Base-by-base conservation (phyloP, 2,113 vertebrate genomes). In the Indicator maculatus region DNA sequence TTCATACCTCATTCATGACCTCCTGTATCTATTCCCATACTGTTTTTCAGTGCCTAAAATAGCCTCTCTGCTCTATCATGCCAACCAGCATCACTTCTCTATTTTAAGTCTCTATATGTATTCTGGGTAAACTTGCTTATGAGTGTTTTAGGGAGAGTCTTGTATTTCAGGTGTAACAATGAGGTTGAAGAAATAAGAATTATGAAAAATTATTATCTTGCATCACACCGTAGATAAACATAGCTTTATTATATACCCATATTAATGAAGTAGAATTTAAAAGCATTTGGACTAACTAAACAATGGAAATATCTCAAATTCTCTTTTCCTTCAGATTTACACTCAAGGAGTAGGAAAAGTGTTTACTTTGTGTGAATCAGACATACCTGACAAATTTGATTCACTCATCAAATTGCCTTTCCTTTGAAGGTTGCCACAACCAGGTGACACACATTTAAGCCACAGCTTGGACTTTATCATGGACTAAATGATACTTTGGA, bases 21-120 rank as follows among this genome's bases (percentile, higher is more conserved):
- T 88, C 39, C 14, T 74, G 82, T 63, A 87, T 91, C 65, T 93
- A 88, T 58, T 87, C 72, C 47, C 92, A 30, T 83, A 75, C 60
- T 44, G 21, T 52, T 83, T 83, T 39, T 38, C 16, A 74, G 60
- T 53, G 63, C 61, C 47, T 75, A 74, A 83, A 91, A 86, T 89
- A 96, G 44, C 47, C 17, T 80, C 38, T 60, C 45, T 76, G 24
- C 11, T 86, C 72, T 81, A 71, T 28, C 4, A 1, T 86, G 75
- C 21, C 78, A 92, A 74, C 33, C 15, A 83, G 27, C n/a, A 61
- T 85, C 53, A 64, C 28, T 60, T 56, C 74, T 9, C 8, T 76
- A 19, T 50, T 87, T 76, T 63, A 74, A 14, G 67, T 82, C 27
- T 65, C 26, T 86, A 73, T 52, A 55, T 0, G 0, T 8, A 30